Evolutionary conservation across 2,113 vertebrate genomes (phyloP), one percentile per base, ranked within the genome.

Genomic region (Takifugu bimaculatus): DNA sequence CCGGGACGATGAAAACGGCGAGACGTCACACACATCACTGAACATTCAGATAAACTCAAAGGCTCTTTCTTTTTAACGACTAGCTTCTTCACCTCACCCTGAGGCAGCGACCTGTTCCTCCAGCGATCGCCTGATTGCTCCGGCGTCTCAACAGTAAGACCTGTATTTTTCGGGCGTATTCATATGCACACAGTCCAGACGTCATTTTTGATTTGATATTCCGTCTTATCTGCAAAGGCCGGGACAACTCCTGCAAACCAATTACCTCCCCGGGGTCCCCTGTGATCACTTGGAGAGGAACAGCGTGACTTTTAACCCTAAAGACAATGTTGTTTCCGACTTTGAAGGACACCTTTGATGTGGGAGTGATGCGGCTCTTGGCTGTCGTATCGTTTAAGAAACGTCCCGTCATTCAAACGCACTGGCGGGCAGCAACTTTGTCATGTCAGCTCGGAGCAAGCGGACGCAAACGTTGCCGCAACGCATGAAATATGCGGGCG

Each of bases 151-250:
- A 65, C 9, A 74, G 72, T 85, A 89, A 86, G 85, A 84, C 73
- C 75, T 86, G 87, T 88, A 89, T 85, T 89, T 88, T 80, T 87
- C 86, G 85, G 85, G 65, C 63, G 58, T 76, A 89, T 90, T 89
- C 71, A 79, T 82, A 87, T 84, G 87, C 82, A 84, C 68, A 6
- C 29, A 80, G 76, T 32, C 67, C 75, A 70, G 78, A 81, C 80
- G 77, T 80, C 64, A 83, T 13, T 88, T 87, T 85, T 65, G 77
- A 87, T 87, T 85, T 67, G 59, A 77, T 80, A 86, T 80, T 80
- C 74, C 79, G 80, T 86, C 74, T 86, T 84, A 87, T 86, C 85
- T 78, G 67, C 49, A 15, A 69, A 72, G 59, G 64, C 72, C 54
- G 75, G 55, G 78, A 79, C 79, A 63, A 50, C 72, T 75, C 53